Conservation (phyloP, 2,888 invertebrate species). For the Tenodera sinensis region DNA sequence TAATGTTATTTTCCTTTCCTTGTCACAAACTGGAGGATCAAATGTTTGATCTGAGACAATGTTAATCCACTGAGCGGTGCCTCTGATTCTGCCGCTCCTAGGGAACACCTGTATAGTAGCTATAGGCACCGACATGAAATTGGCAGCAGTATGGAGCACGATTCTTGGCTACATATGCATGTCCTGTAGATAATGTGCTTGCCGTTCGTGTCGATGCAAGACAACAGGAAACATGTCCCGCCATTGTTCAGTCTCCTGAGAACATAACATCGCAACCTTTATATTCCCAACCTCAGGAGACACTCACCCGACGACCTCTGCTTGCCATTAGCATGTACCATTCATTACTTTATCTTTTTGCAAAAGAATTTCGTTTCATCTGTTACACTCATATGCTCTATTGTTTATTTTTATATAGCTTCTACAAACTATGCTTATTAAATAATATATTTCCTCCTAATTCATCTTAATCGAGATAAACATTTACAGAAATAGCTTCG, state of each 20-base stretch:
- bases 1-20: too few relatives aligned
- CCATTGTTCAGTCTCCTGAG: not conserved
- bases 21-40: too few relatives aligned
- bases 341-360: too few relatives aligned
- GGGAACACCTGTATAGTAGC: not conserved
- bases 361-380: too few relatives aligned
- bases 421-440: too few relatives aligned
- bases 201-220: not conserved
- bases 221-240: not conserved
- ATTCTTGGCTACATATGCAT: not conserved
- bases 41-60: too few relatives aligned
- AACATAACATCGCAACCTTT: not conserved
- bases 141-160: not conserved
- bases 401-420: too few relatives aligned
- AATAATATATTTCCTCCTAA: too few relatives aligned
- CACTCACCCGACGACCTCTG: not conserved
- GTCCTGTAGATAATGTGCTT: not conserved
- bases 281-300: not conserved
- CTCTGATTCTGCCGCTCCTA: not conserved
- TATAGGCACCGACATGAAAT: not conserved
- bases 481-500: too few relatives aligned
- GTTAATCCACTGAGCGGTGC: too few relatives aligned
- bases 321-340: not conserved
- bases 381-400: too few relatives aligned
- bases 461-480: too few relatives aligned